Evolutionary conservation across 2,888 invertebrate genomes (phyloP).

Genomic region (Folsomia candida): DNA sequence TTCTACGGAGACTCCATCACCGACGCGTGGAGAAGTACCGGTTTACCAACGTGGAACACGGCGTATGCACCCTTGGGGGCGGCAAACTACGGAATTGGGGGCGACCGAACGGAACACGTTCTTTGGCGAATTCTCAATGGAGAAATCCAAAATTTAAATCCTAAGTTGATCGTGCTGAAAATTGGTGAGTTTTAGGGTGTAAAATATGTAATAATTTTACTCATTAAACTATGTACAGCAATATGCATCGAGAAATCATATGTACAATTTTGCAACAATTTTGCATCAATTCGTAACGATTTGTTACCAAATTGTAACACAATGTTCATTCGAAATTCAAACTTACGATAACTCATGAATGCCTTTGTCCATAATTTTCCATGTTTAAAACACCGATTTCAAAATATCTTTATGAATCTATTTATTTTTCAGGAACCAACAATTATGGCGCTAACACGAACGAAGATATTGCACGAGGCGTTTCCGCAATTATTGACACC

Average conservation of each 20-base stretch:
- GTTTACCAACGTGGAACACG: constrained; percentile 24
- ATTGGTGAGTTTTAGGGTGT: constrained; percentile 56
- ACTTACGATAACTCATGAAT: too few species aligned
- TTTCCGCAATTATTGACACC: constrained; percentile 54
- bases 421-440: constrained; percentile 54
- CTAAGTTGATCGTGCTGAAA: constrained; percentile 58
- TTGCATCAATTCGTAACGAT: too few species aligned
- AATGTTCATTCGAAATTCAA: too few species aligned
- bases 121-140: constrained; percentile 60
- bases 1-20: constrained; percentile 49
- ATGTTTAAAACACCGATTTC: too few species aligned
- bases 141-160: constrained; percentile 57
- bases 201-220: too few species aligned
- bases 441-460: constrained; percentile 55
- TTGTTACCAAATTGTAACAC: too few species aligned
- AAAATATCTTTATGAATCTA: too few species aligned
- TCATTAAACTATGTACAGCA: too few species aligned
- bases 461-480: constrained; percentile 56
- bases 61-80: constrained; percentile 41
- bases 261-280: too few species aligned
- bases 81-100: constrained; percentile 53
- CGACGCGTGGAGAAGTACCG: constrained; percentile 40
- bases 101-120: constrained; percentile 59
- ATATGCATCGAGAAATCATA: too few species aligned
- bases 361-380: too few species aligned